Percentiles rank a stretch among this genome's conserved stretches.
phyloP scores from a whole-genome alignment of 1,140 invertebrate genomes.

The Microplitis demolitor region DNA sequence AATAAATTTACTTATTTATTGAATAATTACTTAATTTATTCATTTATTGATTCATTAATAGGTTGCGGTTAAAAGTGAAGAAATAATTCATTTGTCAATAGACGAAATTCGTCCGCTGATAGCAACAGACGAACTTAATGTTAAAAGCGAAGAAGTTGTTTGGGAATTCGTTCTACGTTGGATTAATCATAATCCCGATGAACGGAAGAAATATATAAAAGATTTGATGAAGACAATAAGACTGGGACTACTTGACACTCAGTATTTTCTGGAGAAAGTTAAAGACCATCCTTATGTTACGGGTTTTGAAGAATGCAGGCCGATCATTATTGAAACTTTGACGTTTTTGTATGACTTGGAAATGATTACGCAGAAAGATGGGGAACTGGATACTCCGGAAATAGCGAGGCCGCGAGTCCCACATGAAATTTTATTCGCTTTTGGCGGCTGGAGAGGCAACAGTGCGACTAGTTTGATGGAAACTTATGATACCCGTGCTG shows the following conservation, averaged over 20 bases:
- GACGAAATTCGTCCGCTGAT: constrained; percentile 74
- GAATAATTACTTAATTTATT: not conserved
- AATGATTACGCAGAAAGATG: constrained; percentile 68
- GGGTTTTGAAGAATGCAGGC: constrained; percentile 68
- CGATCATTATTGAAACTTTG: constrained; percentile 76
- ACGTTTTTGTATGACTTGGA: constrained; percentile 78
- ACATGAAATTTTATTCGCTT: constrained; percentile 73
- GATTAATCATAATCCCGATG: constrained; percentile 69
- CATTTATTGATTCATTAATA: constrained; percentile 23
- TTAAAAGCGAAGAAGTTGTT: constrained; percentile 69
- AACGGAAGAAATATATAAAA: constrained; percentile 69
- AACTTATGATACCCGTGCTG: constrained; percentile 78
- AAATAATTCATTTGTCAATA: constrained; percentile 72
- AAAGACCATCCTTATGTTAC: constrained; percentile 70
- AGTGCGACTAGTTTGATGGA: constrained; percentile 76
- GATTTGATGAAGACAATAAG: constrained; percentile 80
- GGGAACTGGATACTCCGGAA: constrained; percentile 67
- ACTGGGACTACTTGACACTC: constrained; percentile 82
- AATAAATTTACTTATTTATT: not conserved
- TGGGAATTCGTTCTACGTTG: constrained; percentile 70
- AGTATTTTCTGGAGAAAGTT: constrained; percentile 75
- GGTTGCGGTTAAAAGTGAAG: constrained; percentile 68
- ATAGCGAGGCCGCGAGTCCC: constrained; percentile 71
- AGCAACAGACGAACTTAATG: constrained; percentile 70
- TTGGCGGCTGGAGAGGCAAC: constrained; percentile 78